Percentiles rank a stretch among this genome's conserved stretches.
Evolutionary conservation across 2,113 vertebrate genomes (phyloP).

Genomic region (Neofelis nebulosa): DNA sequence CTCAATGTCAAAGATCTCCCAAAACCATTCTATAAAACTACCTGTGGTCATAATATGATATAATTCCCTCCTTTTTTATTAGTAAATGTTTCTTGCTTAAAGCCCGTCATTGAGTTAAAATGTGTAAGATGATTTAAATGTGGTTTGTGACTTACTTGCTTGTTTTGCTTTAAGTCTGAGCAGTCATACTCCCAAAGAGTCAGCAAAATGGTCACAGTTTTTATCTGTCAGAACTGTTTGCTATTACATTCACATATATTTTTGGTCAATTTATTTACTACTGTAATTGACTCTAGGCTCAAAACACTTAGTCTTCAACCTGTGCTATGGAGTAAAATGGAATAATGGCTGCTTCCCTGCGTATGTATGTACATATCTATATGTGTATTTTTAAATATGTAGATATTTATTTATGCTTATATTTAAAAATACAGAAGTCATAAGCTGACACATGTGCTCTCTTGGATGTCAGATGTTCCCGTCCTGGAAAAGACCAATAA

Average conservation of each 20-base stretch:
- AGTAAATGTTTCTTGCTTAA: not conserved
- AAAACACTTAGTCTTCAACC: constrained; percentile 12
- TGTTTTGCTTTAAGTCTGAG: constrained; percentile 40
- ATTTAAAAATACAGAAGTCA: not conserved
- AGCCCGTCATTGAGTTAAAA: not conserved
- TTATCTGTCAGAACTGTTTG: not conserved
- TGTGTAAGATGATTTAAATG: not conserved
- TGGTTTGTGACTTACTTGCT: not conserved
- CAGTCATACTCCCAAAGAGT: not conserved
- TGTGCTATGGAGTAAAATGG: not conserved
- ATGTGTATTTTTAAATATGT: not conserved
- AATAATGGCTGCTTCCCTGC: not conserved
- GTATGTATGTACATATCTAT: not conserved
- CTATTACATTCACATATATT: not conserved
- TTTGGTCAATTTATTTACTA: constrained; percentile 18
- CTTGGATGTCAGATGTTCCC: not conserved
- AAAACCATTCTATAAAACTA: not conserved
- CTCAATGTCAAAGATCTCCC: not conserved
- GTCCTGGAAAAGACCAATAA: not conserved
- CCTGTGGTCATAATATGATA: not conserved
- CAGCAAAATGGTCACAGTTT: not conserved
- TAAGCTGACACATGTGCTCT: not conserved
- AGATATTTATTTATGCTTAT: not conserved
- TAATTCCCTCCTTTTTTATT: not conserved
- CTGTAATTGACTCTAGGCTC: constrained; percentile 6